These are phyloP conservation scores for Epinotia nisella DNA, from an alignment of 2,888 invertebrate species.

Conservation along the genomic window DNA sequence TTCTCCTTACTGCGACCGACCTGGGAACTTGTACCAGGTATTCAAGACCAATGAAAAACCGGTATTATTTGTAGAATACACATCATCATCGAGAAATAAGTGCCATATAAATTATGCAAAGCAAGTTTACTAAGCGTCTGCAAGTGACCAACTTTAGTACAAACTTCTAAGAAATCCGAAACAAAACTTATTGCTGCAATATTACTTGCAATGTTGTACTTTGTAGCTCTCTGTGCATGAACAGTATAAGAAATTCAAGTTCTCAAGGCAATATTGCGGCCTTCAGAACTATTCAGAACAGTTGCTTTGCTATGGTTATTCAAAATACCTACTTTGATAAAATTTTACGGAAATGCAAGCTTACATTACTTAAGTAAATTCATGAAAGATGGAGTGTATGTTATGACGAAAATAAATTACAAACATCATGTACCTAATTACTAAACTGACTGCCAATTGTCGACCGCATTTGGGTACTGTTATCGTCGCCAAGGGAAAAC, in stretches of 20 bases:
- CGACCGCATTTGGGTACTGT: too few relatives aligned
- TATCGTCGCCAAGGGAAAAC: too few relatives aligned
- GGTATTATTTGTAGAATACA: neutral
- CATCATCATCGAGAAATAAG: neutral
- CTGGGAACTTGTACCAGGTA: too few relatives aligned
- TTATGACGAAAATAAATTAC: too few relatives aligned
- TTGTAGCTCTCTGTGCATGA: neutral
- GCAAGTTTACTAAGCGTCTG: neutral
- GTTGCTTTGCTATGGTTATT: neutral
- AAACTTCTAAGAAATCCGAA: conserved; percentile 2
- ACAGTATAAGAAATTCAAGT: neutral
- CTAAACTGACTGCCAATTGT: neutral
- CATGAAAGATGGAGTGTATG: neutral
- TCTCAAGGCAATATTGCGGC: neutral
- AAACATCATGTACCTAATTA: neutral
- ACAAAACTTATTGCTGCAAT: conserved; percentile 1
- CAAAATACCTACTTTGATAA: too few relatives aligned
- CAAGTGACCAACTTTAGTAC: neutral
- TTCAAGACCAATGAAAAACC: too few relatives aligned
- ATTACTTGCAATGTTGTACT: conserved; percentile 14
- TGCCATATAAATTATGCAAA: neutral
- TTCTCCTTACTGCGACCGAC: too few relatives aligned
- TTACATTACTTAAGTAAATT: neutral
- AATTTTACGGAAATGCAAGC: neutral
- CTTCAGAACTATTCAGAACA: neutral